A percentile compares a stretch with the other conserved stretches of the same genome.
These are phyloP conservation scores for Urocolius indicus DNA, from an alignment of 2,113 vertebrate species.

Conservation along the genomic window DNA sequence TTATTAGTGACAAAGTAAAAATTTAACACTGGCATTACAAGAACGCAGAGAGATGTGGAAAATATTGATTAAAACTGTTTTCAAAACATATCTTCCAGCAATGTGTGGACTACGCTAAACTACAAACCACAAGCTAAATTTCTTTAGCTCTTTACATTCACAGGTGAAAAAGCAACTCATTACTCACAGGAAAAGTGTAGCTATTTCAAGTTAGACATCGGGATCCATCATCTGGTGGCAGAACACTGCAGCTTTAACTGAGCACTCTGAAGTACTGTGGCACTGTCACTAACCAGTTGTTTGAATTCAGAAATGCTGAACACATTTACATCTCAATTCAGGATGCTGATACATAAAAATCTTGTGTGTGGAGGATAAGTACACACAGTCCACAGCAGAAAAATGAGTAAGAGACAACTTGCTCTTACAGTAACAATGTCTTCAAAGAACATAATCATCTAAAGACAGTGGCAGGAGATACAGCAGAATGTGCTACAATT, in stretches of 20 bases:
- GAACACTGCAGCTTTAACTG: neutral
- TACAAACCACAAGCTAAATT: neutral
- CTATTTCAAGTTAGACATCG: neutral
- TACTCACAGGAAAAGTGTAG: neutral
- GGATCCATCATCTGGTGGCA: neutral
- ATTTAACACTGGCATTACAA: neutral
- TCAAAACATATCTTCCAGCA: neutral
- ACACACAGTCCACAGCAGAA: neutral
- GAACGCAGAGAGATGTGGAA: neutral
- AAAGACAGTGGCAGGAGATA: neutral
- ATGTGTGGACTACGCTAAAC: neutral
- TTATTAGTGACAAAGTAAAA: neutral
- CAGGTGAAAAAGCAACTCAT: neutral
- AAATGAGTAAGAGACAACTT: neutral
- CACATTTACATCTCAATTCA: neutral
- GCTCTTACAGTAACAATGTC: neutral
- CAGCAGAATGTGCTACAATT: neutral
- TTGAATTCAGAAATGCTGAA: neutral
- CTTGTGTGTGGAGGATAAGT: accelerated
- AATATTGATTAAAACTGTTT: neutral
- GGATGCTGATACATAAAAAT: neutral
- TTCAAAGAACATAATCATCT: neutral
- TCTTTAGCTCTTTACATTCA: neutral
- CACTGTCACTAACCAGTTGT: neutral
- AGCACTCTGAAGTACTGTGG: neutral